These are phyloP conservation scores for Brachyhypopomus occidentalis DNA, from an alignment of 2,113 vertebrate species.

Conservation along the genomic window DNA sequence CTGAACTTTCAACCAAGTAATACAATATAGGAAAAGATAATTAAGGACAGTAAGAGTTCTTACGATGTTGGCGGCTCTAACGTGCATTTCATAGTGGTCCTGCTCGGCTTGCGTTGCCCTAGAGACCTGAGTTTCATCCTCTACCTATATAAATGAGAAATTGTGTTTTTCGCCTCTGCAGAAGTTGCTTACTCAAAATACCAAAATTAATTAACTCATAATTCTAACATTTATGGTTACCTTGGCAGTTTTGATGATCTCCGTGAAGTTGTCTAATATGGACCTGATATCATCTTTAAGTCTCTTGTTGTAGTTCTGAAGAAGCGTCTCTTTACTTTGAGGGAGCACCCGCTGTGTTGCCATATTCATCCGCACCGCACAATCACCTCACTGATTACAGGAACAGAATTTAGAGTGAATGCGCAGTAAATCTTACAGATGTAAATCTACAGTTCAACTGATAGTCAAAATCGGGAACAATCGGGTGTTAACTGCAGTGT, in stretches of 20 bases:
- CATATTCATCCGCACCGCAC: constrained; percentile 66
- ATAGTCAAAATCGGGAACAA: too few species aligned
- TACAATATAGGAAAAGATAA: neutral
- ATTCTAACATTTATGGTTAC: constrained; percentile 59
- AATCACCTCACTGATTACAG: constrained; percentile 13
- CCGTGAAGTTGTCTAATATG: constrained; percentile 94
- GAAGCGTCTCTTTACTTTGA: constrained; percentile 91
- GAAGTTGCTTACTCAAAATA: neutral
- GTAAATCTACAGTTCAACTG: neutral
- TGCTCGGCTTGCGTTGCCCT: constrained; percentile 94
- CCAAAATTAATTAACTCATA: neutral
- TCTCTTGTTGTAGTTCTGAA: constrained; percentile 97
- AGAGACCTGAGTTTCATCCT: constrained; percentile 96
- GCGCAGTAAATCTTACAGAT: neutral
- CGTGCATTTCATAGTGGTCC: constrained; percentile 98
- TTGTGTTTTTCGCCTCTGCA: neutral
- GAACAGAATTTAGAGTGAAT: neutral
- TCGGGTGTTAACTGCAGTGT: too few species aligned
- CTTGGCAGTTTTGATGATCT: constrained; percentile 94
- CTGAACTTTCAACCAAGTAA: neutral
- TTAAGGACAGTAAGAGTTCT: constrained; percentile 64
- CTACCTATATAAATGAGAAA: constrained; percentile 77
- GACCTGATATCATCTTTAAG: constrained; percentile 94
- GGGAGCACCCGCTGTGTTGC: constrained; percentile 84
- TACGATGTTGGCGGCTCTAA: constrained; percentile 96